These are phyloP conservation scores for Trachymyrmex cornetzi DNA, from an alignment of 1,140 invertebrate genomes.

Conservation along the genomic window DNA sequence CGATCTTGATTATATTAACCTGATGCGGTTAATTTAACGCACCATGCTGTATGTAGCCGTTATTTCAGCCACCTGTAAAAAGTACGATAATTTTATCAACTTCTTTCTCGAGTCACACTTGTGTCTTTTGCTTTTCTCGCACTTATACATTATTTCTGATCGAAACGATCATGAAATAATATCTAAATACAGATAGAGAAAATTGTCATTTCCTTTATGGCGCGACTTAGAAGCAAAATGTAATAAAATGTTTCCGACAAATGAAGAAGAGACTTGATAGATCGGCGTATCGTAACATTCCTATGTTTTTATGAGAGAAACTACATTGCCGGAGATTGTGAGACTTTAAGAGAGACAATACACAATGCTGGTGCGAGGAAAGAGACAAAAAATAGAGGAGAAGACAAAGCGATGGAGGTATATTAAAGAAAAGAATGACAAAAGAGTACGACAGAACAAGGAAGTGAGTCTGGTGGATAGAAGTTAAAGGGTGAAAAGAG, in stretches of 20 bases:
- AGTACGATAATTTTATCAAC: constrained; percentile 15
- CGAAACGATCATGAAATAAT: constrained; percentile 2
- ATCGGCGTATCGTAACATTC: constrained; percentile 45
- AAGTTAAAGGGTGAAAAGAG: constrained; percentile 11
- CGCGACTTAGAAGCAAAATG: constrained; percentile 19
- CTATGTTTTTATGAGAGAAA: constrained; percentile 48
- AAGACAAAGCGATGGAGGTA: constrained; percentile 30
- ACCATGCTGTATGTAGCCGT: constrained; percentile 29
- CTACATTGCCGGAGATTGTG: constrained; percentile 25
- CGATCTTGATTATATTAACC: constrained; percentile 58
- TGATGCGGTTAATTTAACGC: constrained; percentile 69
- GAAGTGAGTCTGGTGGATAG: constrained; percentile 36
- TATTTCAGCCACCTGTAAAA: constrained; percentile 47
- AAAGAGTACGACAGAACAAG: constrained; percentile 20
- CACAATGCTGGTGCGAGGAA: background rate
- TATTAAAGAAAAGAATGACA: constrained; percentile 42
- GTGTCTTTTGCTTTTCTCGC: background rate
- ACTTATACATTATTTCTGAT: background rate
- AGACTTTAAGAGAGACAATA: constrained; percentile 1
- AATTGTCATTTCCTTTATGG: constrained; percentile 22
- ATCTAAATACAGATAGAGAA: constrained; percentile 37
- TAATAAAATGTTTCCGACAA: constrained; percentile 47
- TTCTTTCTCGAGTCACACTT: background rate
- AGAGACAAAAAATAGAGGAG: constrained; percentile 10
- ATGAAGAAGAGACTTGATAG: constrained; percentile 38